A percentile compares a stretch with the other conserved stretches of the same genome.
Evolutionary conservation across 2,888 invertebrate genomes (phyloP).

Genomic region (Athrips mouffetella): DNA sequence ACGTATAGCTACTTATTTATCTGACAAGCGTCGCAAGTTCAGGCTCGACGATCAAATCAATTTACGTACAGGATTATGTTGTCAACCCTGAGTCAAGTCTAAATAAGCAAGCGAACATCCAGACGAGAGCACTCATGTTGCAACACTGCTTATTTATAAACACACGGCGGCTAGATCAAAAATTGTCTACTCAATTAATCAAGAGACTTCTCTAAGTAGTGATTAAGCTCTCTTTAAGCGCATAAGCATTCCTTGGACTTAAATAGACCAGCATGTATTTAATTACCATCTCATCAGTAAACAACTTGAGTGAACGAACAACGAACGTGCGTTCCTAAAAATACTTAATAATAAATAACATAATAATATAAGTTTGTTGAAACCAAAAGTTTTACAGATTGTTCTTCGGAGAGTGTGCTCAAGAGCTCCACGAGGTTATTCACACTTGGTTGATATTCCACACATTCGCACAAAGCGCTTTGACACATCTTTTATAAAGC

Average conservation of each 20-base stretch:
- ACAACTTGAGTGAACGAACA: conserved; percentile 6
- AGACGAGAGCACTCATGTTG: conserved; percentile 22
- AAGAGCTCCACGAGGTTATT: too few relatives aligned
- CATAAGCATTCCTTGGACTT: background rate
- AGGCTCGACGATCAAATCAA: background rate
- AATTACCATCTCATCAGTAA: conserved; percentile 6
- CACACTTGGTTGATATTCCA: too few relatives aligned
- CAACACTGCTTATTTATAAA: conserved; percentile 27
- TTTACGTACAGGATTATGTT: background rate
- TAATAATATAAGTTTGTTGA: too few relatives aligned
- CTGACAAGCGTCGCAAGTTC: background rate
- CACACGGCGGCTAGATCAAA: conserved; percentile 15
- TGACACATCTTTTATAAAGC: too few relatives aligned
- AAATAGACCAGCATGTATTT: background rate
- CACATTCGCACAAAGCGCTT: too few relatives aligned
- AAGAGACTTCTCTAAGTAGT: conserved; percentile 6
- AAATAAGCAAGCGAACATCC: conserved; percentile 26
- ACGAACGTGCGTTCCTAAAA: conserved; percentile 3
- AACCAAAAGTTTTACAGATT: too few relatives aligned
- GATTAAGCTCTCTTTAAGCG: conserved; percentile 6
- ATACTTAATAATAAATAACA: too few relatives aligned
- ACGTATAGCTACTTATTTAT: too few relatives aligned
- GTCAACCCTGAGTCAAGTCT: conserved; percentile 3
- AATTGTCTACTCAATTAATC: conserved; percentile 11
- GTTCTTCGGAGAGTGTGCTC: too few relatives aligned